Evolutionary conservation across 2,797 vertebrate species (phyloP).

Genomic region (Cryptoblepharus egeriae): DNA sequence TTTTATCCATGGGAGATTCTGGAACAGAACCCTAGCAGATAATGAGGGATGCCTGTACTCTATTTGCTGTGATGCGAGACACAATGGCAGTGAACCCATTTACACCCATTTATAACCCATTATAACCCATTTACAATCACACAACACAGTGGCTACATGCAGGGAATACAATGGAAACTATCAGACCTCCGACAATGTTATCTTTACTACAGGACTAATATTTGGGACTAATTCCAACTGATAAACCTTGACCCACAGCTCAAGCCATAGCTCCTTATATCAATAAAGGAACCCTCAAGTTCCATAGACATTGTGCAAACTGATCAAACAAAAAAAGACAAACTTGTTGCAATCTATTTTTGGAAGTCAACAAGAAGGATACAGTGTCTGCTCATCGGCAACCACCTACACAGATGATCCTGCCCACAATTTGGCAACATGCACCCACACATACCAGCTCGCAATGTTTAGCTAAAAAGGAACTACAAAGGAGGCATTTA

Average conservation of each 20-base stretch:
- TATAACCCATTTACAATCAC: background rate
- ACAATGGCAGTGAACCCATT: background rate
- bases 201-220: background rate
- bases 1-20: too few species aligned
- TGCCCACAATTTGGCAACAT: background rate
- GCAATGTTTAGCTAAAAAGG: background rate
- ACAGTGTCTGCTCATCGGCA: background rate
- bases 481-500: background rate
- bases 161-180: too few species aligned
- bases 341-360: background rate
- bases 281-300: background rate
- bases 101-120: too few species aligned
- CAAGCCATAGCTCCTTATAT: background rate
- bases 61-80: too few species aligned
- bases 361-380: background rate
- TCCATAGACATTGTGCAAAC: background rate
- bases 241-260: background rate
- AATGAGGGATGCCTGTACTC: too few species aligned
- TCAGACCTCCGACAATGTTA: rapidly evolving
- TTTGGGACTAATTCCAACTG: background rate
- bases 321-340: background rate
- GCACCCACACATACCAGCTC: background rate
- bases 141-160: background rate
- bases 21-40: too few species aligned
- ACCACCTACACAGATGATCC: background rate